Evolutionary conservation across 2,113 vertebrate genomes (phyloP).

Genomic region (Chamaetylas fuelleborni): DNA sequence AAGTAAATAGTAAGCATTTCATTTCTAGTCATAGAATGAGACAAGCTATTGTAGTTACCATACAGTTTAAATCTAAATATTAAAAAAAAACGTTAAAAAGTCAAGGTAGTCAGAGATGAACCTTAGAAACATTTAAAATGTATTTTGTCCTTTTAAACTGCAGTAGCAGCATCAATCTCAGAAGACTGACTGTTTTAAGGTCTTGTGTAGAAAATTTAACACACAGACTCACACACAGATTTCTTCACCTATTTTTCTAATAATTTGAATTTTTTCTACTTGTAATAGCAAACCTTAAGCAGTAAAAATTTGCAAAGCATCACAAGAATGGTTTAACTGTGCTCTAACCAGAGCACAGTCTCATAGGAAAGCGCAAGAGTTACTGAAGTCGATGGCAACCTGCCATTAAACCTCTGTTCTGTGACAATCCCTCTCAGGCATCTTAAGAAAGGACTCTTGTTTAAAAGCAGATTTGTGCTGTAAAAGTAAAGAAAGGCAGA

Average conservation of each 20-base stretch:
- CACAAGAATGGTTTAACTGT: not conserved
- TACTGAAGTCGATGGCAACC: not conserved
- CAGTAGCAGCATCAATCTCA: not conserved
- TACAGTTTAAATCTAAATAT: not conserved
- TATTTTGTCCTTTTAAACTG: not conserved
- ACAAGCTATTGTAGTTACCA: not conserved
- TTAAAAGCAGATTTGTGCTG: not conserved
- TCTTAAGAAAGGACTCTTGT: not conserved
- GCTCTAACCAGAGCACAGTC: not conserved
- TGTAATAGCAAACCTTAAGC: not conserved
- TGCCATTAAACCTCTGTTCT: not conserved
- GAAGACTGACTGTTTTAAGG: not conserved
- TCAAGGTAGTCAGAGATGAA: not conserved
- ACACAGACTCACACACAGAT: not conserved
- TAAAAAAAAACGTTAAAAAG: not conserved
- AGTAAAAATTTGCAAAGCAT: not conserved
- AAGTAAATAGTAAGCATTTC: not conserved
- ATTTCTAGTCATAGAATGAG: not conserved
- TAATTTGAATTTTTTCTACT: not conserved
- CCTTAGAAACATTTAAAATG: not conserved
- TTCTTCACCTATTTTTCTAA: not conserved
- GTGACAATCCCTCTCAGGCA: not conserved
- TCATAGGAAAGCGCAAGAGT: not conserved
- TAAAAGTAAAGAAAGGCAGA: not conserved
- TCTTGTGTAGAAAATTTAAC: not conserved